These are phyloP conservation scores for Magallana angulata DNA, from an alignment of 1,140 invertebrate genomes.

Conservation along the genomic window DNA sequence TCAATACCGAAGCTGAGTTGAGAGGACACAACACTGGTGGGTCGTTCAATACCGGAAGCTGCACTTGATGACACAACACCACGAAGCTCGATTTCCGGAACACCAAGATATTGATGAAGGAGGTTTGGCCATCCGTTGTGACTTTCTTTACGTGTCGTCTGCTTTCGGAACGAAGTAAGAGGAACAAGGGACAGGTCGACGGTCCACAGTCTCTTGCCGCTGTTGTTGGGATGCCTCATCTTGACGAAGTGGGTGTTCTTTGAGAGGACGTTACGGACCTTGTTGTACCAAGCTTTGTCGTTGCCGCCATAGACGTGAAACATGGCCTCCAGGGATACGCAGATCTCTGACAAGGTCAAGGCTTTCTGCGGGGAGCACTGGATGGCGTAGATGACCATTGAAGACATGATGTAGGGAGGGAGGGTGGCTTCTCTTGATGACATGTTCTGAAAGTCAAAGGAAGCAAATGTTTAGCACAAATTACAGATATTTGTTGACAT, in stretches of 20 bases:
- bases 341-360: conserved; percentile 14
- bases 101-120: conserved; percentile 2
- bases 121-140: neutral
- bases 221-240: neutral
- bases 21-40: neutral
- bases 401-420: conserved; percentile 10
- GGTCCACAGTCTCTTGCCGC: neutral
- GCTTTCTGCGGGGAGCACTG: neutral
- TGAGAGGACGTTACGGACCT: neutral
- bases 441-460: neutral
- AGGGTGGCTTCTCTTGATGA: neutral
- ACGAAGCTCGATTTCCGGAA: neutral
- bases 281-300: conserved; percentile 18
- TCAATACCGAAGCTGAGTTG: conserved; percentile 11
- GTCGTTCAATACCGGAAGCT: neutral
- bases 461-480: neutral
- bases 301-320: neutral
- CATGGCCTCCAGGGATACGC: neutral
- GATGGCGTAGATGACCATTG: conserved; percentile 21
- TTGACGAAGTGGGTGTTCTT: conserved; percentile 7
- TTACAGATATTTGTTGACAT: no score
- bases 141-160: neutral
- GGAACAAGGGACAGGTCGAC: neutral
- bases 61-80: neutral
- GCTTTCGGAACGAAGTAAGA: neutral